Conservation (phyloP, 2,113 vertebrate species). For the Chaetodon trifascialis region DNA sequence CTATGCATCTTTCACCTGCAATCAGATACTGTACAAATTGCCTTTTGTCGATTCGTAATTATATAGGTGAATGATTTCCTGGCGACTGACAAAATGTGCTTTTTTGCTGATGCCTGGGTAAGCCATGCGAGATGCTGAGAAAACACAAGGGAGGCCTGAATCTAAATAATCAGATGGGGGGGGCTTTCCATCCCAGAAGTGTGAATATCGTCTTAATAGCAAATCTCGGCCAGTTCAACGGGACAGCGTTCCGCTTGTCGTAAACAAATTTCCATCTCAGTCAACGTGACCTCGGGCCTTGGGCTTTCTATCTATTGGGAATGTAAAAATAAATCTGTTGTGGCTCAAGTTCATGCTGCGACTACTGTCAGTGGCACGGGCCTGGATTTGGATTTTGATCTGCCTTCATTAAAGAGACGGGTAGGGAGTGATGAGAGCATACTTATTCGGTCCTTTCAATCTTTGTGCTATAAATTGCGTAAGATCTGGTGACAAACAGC, state of each 20-base stretch:
- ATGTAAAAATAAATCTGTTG: slow-evolving; percentile 50
- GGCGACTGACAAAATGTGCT: slow-evolving; percentile 56
- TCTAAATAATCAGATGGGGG: slow-evolving; percentile 41
- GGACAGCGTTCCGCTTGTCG: slow-evolving; percentile 17
- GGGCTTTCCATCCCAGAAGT: slow-evolving; percentile 1
- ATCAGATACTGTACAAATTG: slow-evolving; percentile 70
- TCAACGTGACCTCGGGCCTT: slow-evolving; percentile 44
- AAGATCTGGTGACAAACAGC: neutral
- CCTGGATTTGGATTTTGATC: slow-evolving; percentile 29
- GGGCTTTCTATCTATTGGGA: slow-evolving; percentile 36
- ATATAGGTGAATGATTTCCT: slow-evolving; percentile 76
- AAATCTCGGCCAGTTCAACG: slow-evolving; percentile 43
- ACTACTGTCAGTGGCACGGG: neutral
- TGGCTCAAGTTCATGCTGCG: neutral
- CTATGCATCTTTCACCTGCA: slow-evolving; percentile 64
- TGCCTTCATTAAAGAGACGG: slow-evolving; percentile 6
- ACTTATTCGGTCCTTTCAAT: neutral
- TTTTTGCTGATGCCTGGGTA: slow-evolving; percentile 53
- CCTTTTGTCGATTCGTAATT: slow-evolving; percentile 78
- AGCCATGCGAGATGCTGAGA: slow-evolving; percentile 31
- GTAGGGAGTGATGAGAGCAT: neutral
- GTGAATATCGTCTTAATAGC: slow-evolving; percentile 49
- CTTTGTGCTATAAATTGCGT: neutral
- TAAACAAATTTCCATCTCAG: slow-evolving; percentile 52
- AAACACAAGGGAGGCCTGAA: slow-evolving; percentile 33